Percentiles rank a stretch among this genome's conserved stretches.
phyloP scores from a whole-genome alignment of 2,113 vertebrate genomes.

The Hoplias malabaricus region DNA sequence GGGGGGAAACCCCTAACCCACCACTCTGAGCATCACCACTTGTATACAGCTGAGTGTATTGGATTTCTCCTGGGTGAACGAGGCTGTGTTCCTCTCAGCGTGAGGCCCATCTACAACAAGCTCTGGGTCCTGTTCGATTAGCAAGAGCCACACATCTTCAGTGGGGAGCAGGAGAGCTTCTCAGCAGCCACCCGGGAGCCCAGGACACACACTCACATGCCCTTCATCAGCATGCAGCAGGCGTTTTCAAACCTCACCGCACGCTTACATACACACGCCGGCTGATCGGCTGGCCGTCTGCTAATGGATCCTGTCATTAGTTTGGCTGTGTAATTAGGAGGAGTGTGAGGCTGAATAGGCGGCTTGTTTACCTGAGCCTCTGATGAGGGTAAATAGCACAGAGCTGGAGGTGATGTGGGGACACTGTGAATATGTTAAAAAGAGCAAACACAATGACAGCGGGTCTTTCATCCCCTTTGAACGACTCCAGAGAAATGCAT shows the following conservation, averaged over 20 bases:
- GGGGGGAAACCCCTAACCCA: background rate
- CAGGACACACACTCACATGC: background rate
- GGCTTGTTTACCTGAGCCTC: conserved; percentile 43
- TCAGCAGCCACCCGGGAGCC: conserved; percentile 10
- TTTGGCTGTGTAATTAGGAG: conserved; percentile 46
- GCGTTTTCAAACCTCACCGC: background rate
- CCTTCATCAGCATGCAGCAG: conserved; percentile 28
- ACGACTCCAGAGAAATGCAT: conserved; percentile 23
- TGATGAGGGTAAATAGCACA: conserved; percentile 34
- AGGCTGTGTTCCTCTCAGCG: background rate
- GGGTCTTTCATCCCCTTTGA: conserved; percentile 19
- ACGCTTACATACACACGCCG: conserved; percentile 19
- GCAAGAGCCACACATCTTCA: background rate
- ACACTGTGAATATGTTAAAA: background rate
- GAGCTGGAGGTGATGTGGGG: background rate
- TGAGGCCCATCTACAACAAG: background rate
- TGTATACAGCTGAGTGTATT: background rate
- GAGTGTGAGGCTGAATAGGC: conserved; percentile 35
- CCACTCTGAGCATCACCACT: background rate
- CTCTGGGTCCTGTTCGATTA: conserved; percentile 30
- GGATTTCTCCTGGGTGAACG: background rate
- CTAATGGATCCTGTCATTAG: conserved; percentile 50
- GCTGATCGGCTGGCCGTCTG: conserved; percentile 16
- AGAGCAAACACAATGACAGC: conserved; percentile 26
- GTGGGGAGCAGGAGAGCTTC: conserved; percentile 17